phyloP scores from a whole-genome alignment of 2,113 vertebrate genomes.

The Ovis canadensis region DNA sequence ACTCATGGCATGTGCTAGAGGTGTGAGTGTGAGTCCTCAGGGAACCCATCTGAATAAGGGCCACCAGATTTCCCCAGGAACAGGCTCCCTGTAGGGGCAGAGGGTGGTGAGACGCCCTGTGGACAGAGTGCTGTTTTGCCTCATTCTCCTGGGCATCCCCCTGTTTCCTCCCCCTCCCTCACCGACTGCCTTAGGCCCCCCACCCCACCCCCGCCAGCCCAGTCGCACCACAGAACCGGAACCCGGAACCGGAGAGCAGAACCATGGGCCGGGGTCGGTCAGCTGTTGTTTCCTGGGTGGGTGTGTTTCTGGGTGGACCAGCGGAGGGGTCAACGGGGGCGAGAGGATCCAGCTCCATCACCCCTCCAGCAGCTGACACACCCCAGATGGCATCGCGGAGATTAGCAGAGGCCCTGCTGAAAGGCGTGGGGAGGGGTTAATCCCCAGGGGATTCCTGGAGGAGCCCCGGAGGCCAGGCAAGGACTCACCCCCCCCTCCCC shows the following conservation, averaged over 20 bases:
- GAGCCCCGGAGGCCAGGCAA: background rate
- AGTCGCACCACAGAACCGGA: background rate
- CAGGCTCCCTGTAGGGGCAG: background rate
- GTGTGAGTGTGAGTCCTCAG: too few relatives aligned
- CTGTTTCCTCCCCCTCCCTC: background rate
- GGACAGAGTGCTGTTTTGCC: background rate
- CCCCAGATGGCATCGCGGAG: background rate
- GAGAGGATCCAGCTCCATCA: background rate
- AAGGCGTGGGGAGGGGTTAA: too few relatives aligned
- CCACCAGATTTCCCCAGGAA: background rate
- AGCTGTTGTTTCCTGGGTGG: background rate
- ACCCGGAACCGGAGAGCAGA: background rate
- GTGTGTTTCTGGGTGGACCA: background rate
- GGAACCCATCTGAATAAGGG: too few relatives aligned
- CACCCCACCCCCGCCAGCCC: too few relatives aligned
- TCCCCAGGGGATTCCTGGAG: background rate
- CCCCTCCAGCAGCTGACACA: background rate
- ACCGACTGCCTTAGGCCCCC: background rate
- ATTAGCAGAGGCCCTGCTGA: background rate
- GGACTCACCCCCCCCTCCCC: accelerated
- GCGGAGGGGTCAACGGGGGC: accelerated
- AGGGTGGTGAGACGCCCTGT: background rate
- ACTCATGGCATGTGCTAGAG: background rate
- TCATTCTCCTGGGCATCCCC: background rate
- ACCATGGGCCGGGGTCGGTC: accelerated